Evolutionary conservation across 1,140 invertebrate genomes (phyloP).

Genomic region (Caerostris extrusa): DNA sequence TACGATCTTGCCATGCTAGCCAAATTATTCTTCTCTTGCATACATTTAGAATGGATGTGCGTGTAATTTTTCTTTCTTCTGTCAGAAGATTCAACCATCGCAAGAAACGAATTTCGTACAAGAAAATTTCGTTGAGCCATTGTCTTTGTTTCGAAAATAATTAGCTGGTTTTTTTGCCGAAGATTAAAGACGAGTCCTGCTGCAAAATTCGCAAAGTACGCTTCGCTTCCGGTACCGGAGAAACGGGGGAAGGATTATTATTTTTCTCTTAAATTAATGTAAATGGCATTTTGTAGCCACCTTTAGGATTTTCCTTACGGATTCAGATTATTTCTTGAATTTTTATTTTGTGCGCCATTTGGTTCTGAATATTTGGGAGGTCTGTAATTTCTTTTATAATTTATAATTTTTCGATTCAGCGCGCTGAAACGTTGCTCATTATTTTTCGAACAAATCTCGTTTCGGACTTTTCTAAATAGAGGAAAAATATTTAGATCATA

Average conservation of each 20-base stretch:
- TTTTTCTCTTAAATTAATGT: not conserved
- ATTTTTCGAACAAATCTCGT: too few relatives aligned
- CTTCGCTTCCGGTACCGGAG: not conserved
- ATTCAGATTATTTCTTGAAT: not conserved
- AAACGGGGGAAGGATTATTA: not conserved
- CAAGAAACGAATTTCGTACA: not conserved
- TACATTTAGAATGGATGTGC: not conserved
- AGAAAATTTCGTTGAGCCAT: not conserved
- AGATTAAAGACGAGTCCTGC: not conserved
- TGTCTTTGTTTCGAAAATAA: not conserved
- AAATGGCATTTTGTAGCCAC: not conserved
- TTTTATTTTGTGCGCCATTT: not conserved
- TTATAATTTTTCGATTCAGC: too few relatives aligned
- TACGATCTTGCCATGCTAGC: not conserved
- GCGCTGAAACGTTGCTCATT: too few relatives aligned
- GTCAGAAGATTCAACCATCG: not conserved
- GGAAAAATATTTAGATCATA: too few relatives aligned
- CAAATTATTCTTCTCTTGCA: not conserved
- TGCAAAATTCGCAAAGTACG: not conserved
- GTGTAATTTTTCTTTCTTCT: not conserved
- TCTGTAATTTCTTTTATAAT: too few relatives aligned
- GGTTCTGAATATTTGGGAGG: too few relatives aligned
- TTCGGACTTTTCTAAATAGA: too few relatives aligned
- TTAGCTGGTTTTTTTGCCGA: not conserved
- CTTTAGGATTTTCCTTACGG: not conserved